Conservation (phyloP, 2,113 vertebrate genomes). For the Hyla sarda region DNA sequence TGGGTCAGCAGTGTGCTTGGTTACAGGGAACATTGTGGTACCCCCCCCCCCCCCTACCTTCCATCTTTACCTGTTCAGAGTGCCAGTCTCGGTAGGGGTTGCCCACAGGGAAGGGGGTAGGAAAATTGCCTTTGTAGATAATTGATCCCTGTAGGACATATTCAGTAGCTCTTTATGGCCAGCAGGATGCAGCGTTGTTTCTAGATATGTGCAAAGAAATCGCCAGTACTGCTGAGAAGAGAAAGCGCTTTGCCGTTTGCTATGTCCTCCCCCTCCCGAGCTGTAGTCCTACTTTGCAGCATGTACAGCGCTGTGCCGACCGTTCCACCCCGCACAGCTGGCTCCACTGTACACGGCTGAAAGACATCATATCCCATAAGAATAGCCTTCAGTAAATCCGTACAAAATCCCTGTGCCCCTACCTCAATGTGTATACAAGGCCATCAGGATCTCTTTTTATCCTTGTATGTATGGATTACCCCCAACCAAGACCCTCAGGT, state of each 20-base stretch:
- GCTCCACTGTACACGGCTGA: too few species aligned
- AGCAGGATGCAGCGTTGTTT: constrained; percentile 36
- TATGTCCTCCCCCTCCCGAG: not conserved
- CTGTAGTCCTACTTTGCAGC: not conserved
- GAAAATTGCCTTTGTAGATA: constrained; percentile 51
- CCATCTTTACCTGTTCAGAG: not conserved
- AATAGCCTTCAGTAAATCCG: too few species aligned
- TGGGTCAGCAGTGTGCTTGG: too few species aligned
- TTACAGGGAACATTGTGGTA: not conserved
- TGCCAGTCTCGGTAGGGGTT: not conserved
- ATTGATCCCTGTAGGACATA: constrained; percentile 44
- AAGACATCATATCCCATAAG: too few species aligned
- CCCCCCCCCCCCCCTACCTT: too few species aligned
- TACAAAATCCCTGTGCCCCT: too few species aligned
- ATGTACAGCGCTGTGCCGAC: not conserved
- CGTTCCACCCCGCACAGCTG: too few species aligned
- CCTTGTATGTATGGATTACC: too few species aligned
- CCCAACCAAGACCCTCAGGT: too few species aligned
- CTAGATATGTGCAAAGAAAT: constrained; percentile 5
- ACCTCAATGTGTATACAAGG: too few species aligned
- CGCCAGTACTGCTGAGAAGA: constrained; percentile 22
- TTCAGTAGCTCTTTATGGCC: constrained; percentile 37
- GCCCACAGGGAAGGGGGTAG: not conserved
- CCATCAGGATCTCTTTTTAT: too few species aligned
- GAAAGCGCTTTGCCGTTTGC: constrained; percentile 1